Evolutionary conservation across 1,140 invertebrate genomes (phyloP), one percentile per base, ranked within the genome.

Genomic region (Diachasma alloeum): DNA sequence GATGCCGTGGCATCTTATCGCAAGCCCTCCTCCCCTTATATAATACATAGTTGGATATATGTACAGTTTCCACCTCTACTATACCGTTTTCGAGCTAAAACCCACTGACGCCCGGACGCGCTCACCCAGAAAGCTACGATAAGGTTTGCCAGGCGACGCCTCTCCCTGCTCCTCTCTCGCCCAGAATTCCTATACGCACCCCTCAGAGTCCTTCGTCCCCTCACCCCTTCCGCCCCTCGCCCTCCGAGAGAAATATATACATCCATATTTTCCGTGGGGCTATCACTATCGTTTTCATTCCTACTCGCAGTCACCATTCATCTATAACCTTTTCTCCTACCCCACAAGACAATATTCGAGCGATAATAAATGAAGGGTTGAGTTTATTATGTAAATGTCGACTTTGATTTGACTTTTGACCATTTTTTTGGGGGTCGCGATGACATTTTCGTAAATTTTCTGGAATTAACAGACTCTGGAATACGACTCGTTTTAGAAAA

Each of bases 51-150:
- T 15, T 56, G 48, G 59, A 19, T 76, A 59, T 67, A 66, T 71
- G 78, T 69, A 53, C 68, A 13, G 36, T 74, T 72, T 76, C 76
- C 48, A 70, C 75, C 17, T 78, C 75, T 72, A 69, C 69, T 79
- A 77, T 76, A 73, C 79, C 77, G 75, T 66, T 80, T 79, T 74
- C 82, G 81, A 83, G 80, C 83, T 84, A 83, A 86, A 87, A 84
- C 83, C 85, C 86, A 83, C 82, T 84, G 85, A 87, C 85, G 84
- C 86, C 84, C 82, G 84, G 83, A 86, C 82, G 86, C 87, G 86
- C 85, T 88, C 88, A 89, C 84, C 88, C 86, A 88, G 87, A 88
- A 89, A 88, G 83, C 87, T 82, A 87, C 87, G 87, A 88, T 88
- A 89, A 89, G 88, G 85, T 86, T 88, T 83, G 83, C 85, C 84